Evolutionary conservation across 2,113 vertebrate genomes (phyloP), one percentile per base, ranked within the genome.

Genomic region (Oryzias celebensis): DNA sequence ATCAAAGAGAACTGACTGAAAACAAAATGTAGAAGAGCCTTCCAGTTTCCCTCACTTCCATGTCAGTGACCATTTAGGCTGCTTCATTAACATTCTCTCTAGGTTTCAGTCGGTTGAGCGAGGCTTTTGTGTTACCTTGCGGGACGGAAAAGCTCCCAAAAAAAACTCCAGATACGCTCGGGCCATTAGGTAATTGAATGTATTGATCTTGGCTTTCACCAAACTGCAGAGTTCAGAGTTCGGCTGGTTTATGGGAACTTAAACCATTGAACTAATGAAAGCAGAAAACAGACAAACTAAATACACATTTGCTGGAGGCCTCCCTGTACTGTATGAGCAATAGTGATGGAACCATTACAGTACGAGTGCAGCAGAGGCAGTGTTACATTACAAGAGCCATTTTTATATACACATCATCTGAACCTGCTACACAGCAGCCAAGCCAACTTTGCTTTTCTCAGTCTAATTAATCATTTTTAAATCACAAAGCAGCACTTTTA

Each of bases 71-170:
- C 72, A 88, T 84, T 90, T 70, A 81, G 82, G 80, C 53, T 74
- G 58, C 71, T 74, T 90, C 86, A 88, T 90, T 88, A 83, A 87
- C 64, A 90, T 87, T 91, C 89, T 53, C 71, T 4, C 66, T 56
- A 66, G 84, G 74, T 85, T 80, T 62, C 51, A 68, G 48, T 48
- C 56, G 61, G 67, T 56, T 71, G 69, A 82, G 60, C 58, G 52
- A 14, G 17, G 75, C 46, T 48, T 84, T 88, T 88, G 81, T 86
- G 76, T 74, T 2, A 68, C 62, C 48, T 42, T 58, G 48, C 41
- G 48, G 26, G 55, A 15, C 42, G 53, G 26, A 71, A 48, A 15
- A 31, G 36, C 1, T 4, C 24, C 54, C 17, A 52, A 59, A 13
- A 50, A 15, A 58, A 58, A 20, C n/a, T 62, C 55, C 48, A 64